phyloP scores from a whole-genome alignment of 2,113 vertebrate genomes.

The Cinclus mexicanus region DNA sequence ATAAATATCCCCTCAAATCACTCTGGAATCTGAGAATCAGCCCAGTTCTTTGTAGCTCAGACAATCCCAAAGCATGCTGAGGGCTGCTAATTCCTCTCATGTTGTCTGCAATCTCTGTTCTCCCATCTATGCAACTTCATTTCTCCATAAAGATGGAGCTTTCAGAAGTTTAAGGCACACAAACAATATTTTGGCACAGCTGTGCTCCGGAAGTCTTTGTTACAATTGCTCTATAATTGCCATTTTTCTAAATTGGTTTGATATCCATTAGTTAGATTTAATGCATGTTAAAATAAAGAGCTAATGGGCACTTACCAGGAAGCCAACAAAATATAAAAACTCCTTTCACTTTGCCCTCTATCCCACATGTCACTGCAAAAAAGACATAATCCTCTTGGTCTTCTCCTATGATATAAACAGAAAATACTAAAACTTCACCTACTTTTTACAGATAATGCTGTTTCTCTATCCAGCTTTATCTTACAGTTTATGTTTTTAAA shows the following conservation, averaged over 20 bases:
- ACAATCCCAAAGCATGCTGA: background rate
- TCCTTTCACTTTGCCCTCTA: conserved; percentile 15
- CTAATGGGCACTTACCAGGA: conserved; percentile 58
- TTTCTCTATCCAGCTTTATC: conserved; percentile 17
- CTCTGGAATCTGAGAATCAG: background rate
- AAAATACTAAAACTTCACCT: conserved; percentile 1
- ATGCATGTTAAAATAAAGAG: conserved; percentile 43
- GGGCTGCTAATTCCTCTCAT: background rate
- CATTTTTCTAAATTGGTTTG: conserved; percentile 57
- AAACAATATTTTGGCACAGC: background rate
- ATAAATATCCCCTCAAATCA: background rate
- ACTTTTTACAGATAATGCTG: background rate
- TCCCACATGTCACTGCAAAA: conserved; percentile 3
- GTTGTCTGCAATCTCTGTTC: background rate
- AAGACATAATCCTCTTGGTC: background rate
- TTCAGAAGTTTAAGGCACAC: background rate
- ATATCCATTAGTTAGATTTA: conserved; percentile 64
- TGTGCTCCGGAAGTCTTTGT: conserved; percentile 8
- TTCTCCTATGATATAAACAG: background rate
- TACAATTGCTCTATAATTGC: conserved; percentile 38
- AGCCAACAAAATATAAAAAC: background rate
- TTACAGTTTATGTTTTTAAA: conserved; percentile 59
- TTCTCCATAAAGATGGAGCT: background rate
- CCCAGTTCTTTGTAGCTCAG: background rate
- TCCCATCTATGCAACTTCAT: background rate